These are phyloP conservation scores for Brachionus rotundiformis DNA, from an alignment of 1,140 invertebrate genomes.

Conservation along the genomic window DNA sequence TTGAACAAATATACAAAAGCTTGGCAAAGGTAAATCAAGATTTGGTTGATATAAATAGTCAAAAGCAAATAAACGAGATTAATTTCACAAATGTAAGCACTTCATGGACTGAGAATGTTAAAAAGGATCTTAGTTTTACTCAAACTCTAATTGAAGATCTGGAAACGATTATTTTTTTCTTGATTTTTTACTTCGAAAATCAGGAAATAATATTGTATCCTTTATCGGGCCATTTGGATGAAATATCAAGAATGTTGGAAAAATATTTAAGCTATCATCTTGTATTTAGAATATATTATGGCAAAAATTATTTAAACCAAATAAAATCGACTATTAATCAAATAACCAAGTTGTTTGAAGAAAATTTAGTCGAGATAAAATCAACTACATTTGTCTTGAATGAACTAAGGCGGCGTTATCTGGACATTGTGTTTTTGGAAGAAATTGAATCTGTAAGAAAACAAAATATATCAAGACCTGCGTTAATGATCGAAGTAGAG, in stretches of 20 bases:
- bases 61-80: neutral
- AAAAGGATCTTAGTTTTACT: neutral
- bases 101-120: neutral
- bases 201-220: slow-evolving; percentile 31
- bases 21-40: slow-evolving; percentile 5
- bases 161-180: slow-evolving; percentile 33
- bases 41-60: neutral
- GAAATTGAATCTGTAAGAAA: neutral
- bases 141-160: neutral
- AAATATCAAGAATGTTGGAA: slow-evolving; percentile 24
- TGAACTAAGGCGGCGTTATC: neutral
- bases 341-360: slow-evolving; percentile 11
- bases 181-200: slow-evolving; percentile 42
- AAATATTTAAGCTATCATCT: slow-evolving; percentile 20
- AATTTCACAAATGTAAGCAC: neutral
- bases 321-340: neutral
- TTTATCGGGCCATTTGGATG: slow-evolving; percentile 39
- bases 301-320: slow-evolving; percentile 14
- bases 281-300: slow-evolving; percentile 6
- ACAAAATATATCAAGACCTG: neutral
- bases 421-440: slow-evolving; percentile 3
- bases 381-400: neutral
- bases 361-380: neutral
- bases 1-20: slow-evolving; percentile 28
- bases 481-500: neutral